A percentile compares a stretch with the other conserved stretches of the same genome.
These are phyloP conservation scores for Biston betularia DNA, from an alignment of 2,888 invertebrate species.

Conservation along the genomic window DNA sequence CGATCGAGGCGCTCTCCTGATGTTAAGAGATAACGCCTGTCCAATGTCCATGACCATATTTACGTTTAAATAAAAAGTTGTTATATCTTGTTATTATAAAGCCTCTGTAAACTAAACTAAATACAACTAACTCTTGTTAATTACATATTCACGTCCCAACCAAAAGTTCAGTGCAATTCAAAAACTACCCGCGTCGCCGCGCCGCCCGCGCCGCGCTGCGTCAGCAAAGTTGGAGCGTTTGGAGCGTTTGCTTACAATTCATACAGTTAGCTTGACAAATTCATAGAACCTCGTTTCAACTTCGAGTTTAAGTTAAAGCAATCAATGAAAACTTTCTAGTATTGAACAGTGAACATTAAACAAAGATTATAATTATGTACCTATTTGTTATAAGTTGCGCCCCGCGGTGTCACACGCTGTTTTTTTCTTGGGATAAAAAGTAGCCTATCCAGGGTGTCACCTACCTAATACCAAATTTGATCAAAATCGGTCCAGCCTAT, in stretches of 20 bases:
- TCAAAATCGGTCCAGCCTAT: no score
- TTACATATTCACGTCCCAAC: slow-evolving; percentile 28
- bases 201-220: slow-evolving; percentile 19
- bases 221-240: slow-evolving; percentile 46
- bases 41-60: no score
- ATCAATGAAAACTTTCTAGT: slow-evolving; percentile 59
- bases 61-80: no score
- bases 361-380: neutral
- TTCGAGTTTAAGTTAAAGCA: slow-evolving; percentile 54
- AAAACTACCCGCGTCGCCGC: slow-evolving; percentile 23
- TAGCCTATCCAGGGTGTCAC: no score
- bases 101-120: neutral
- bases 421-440: no score
- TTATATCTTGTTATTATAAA: neutral
- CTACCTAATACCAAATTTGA: no score
- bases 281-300: slow-evolving; percentile 61
- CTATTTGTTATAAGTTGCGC: no score
- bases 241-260: slow-evolving; percentile 53
- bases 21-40: no score
- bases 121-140: slow-evolving; percentile 9
- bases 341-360: slow-evolving; percentile 6
- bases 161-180: slow-evolving; percentile 37
- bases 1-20: no score
- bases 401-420: no score
- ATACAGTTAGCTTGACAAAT: slow-evolving; percentile 59